phyloP scores from a whole-genome alignment of 2,113 vertebrate genomes.

The Corythoichthys intestinalis region DNA sequence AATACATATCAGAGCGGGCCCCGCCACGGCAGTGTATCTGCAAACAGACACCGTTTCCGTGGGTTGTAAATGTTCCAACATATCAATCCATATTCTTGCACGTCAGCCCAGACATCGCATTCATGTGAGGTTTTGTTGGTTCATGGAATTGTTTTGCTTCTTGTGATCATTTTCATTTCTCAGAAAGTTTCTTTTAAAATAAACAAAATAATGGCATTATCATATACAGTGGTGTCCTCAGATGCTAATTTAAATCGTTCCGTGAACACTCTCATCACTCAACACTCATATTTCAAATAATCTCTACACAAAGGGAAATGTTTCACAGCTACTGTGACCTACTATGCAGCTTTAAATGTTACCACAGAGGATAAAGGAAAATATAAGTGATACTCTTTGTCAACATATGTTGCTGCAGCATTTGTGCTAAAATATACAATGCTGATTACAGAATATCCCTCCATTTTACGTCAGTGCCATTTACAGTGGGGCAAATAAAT shows the following conservation, averaged over 20 bases:
- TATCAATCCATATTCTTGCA: constrained; percentile 29
- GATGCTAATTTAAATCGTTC: not conserved
- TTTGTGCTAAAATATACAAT: too few species aligned
- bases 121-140: constrained; percentile 15
- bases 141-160: constrained; percentile 17
- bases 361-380: too few species aligned
- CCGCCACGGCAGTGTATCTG: constrained; percentile 38
- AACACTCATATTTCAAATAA: not conserved
- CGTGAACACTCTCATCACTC: not conserved
- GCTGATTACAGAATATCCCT: too few species aligned
- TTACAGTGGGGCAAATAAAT: too few species aligned
- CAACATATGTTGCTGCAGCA: too few species aligned
- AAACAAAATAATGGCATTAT: not conserved
- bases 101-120: constrained; percentile 12
- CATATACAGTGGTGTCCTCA: too few species aligned
- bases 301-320: too few species aligned
- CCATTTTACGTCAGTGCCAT: too few species aligned
- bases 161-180: not conserved
- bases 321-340: too few species aligned
- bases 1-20: constrained; percentile 63
- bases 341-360: too few species aligned
- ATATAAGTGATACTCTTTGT: too few species aligned
- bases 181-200: not conserved
- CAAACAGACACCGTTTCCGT: constrained; percentile 28
- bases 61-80: constrained; percentile 26